A percentile compares a stretch with the other conserved stretches of the same genome.
Conservation (phyloP, 2,888 invertebrate genomes). For the Cetonia aurata region DNA sequence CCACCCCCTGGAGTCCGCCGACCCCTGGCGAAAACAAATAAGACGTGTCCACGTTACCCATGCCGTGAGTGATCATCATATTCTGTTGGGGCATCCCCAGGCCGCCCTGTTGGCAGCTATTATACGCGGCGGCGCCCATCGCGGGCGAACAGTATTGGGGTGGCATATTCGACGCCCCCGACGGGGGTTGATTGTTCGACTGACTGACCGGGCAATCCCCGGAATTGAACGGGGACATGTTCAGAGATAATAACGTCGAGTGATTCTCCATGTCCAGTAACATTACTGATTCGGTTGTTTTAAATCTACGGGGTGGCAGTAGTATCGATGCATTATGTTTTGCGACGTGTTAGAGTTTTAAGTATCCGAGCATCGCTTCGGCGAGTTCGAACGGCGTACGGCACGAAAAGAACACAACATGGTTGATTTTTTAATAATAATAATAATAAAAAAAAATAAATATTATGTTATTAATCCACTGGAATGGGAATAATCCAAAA, state of each 20-base stretch:
- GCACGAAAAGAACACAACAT: too few species aligned
- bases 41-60: constrained; percentile 75
- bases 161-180: constrained; percentile 62
- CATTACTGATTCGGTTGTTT: constrained; percentile 68
- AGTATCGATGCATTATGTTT: too few species aligned
- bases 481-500: too few species aligned
- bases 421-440: too few species aligned
- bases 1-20: constrained; percentile 60
- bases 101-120: constrained; percentile 59
- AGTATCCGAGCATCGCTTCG: too few species aligned
- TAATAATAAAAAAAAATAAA: too few species aligned
- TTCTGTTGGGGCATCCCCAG: constrained; percentile 56
- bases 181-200: constrained; percentile 41
- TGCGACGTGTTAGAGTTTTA: too few species aligned
- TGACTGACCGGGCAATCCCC: constrained; percentile 74
- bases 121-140: constrained; percentile 52
- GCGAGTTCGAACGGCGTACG: too few species aligned
- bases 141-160: constrained; percentile 68
- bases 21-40: constrained; percentile 75
- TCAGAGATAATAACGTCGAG: constrained; percentile 87
- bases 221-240: constrained; percentile 89
- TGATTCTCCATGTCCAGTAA: constrained; percentile 90
- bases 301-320: too few species aligned
- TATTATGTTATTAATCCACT: too few species aligned
- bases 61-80: constrained; percentile 61